Evolutionary conservation across 2,113 vertebrate species (phyloP), one percentile per base, ranked within the genome.

Genomic region (Sporophila hypoxantha): DNA sequence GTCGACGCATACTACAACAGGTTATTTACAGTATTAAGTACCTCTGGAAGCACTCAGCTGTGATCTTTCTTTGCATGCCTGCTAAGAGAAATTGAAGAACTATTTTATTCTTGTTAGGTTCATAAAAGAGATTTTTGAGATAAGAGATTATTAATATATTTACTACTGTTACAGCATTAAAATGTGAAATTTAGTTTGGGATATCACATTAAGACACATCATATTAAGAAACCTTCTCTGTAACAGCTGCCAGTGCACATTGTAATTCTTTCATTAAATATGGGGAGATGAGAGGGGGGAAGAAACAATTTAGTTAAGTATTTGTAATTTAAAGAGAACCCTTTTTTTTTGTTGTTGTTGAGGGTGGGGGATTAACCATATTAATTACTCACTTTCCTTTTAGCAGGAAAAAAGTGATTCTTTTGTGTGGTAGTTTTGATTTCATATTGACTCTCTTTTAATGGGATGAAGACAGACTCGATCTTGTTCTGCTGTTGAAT

Each of bases 221-320:
- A 50, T 50, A 26, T 27, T 16, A 27, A 50, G 39, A 77, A 79
- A 56, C 12, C 18, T 71, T 81, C 1, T 6, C 15, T 76, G 12
- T 74, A 69, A 42, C 23, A 60, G 19, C 11, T 70, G 30, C 18
- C 12, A 26, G 12, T 57, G 29, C 1, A 2, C 9, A 9, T 34
- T 87, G 34, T 25, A 85, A 69, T 69, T 37, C 10, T 69, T 73
- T 25, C 14, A 42, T 76, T 57, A 78, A 62, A n/a, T 44, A 65
- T 17, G 8, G 5, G 11, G 5, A 6, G 0, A 6, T 49, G 15
- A 44, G 14, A 32, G 17, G 13, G 4, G 4, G 52, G 36, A 56
- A 6, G 13, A 82, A 74, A 76, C 2, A 75, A 87, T 66, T 53
- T 3, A 59, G 3, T 55, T 39, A 82, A 44, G 4, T 62, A 55